A percentile compares a stretch with the other conserved stretches of the same genome.
phyloP scores from a whole-genome alignment of 2,797 vertebrate species.

The Eurystomus glaucurus region DNA sequence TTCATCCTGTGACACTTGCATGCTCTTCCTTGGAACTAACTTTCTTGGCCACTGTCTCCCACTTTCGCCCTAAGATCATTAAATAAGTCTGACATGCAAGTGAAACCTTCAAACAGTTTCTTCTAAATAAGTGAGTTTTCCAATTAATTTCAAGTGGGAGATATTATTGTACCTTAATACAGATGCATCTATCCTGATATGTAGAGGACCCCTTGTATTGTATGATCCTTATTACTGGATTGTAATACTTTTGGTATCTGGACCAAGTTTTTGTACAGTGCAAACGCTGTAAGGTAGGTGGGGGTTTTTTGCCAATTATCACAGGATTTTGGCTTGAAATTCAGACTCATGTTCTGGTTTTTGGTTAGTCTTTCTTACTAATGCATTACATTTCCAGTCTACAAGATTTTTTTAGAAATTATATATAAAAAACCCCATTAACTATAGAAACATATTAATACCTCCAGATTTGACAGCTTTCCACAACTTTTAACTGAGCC shows the following conservation, averaged over 20 bases:
- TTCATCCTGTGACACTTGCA: background rate
- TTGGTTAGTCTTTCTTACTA: background rate
- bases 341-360: background rate
- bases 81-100: background rate
- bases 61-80: background rate
- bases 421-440: background rate
- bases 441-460: background rate
- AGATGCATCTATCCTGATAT: background rate
- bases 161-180: background rate
- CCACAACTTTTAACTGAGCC: background rate
- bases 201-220: background rate
- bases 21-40: background rate
- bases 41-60: background rate
- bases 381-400: background rate
- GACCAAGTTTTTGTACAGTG: background rate
- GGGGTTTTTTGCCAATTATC: rapidly evolving
- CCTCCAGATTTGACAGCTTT: background rate
- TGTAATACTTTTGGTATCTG: background rate
- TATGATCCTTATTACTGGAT: background rate
- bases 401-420: background rate
- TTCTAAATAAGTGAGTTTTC: background rate
- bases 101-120: background rate
- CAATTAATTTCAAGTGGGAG: background rate
- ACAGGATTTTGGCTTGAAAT: background rate
- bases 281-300: background rate